Evolutionary conservation across 2,797 vertebrate species (phyloP).

Genomic region (Eulemur rubriventer): DNA sequence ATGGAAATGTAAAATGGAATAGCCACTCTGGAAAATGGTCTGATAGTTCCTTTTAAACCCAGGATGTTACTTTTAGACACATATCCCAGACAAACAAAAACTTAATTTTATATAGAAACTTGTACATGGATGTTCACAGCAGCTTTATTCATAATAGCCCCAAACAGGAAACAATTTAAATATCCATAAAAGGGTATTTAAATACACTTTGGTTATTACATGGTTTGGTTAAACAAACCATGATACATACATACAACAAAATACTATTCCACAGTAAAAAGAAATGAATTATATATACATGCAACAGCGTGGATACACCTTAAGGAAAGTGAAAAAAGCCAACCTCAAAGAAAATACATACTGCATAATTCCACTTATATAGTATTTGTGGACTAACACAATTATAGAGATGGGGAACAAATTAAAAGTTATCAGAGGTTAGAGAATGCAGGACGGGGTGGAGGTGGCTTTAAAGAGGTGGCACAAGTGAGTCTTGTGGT

Average conservation of each 20-base stretch:
- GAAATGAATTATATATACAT: not conserved
- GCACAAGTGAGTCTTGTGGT: not conserved
- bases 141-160: constrained; percentile 32
- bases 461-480: not conserved
- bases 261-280: constrained; percentile 36
- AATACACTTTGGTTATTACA: too few species aligned
- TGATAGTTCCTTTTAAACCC: not conserved
- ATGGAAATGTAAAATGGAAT: not conserved
- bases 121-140: not conserved
- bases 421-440: not conserved
- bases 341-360: constrained; percentile 9
- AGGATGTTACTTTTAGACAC: not conserved
- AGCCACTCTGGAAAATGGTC: not conserved
- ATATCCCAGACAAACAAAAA: constrained; percentile 40
- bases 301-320: not conserved
- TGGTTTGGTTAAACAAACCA: not conserved
- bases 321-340: constrained; percentile 35
- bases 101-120: constrained; percentile 4
- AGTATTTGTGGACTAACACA: not conserved
- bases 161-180: constrained; percentile 33
- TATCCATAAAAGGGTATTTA: not conserved
- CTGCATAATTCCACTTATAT: not conserved
- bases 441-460: not conserved
- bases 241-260: not conserved
- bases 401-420: not conserved